phyloP scores from a whole-genome alignment of 2,888 invertebrate genomes.

The Phalera bucephala region DNA sequence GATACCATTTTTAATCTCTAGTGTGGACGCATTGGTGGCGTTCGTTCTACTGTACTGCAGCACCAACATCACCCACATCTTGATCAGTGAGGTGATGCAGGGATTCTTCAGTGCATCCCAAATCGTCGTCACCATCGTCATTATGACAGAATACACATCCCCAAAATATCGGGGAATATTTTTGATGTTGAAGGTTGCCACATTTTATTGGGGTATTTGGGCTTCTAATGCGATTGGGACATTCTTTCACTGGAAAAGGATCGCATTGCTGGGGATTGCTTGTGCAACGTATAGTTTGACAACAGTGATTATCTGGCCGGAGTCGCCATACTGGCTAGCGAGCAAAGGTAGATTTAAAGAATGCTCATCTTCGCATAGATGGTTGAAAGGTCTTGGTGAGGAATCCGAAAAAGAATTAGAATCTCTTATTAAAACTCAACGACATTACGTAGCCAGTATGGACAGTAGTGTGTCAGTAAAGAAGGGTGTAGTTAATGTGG shows the following conservation, averaged over 20 bases:
- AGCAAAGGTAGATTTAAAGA: conserved; percentile 39
- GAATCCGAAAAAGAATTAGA: conserved; percentile 41
- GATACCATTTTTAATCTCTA: conserved; percentile 19
- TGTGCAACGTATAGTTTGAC: conserved; percentile 23
- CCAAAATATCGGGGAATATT: conserved; percentile 41
- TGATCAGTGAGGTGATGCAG: conserved; percentile 31
- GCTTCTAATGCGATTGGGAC: conserved; percentile 41
- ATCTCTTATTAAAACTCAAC: conserved; percentile 32
- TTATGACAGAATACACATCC: conserved; percentile 40
- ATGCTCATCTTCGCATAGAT: conserved; percentile 37
- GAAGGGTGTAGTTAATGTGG: conserved; percentile 7
- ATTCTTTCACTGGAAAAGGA: conserved; percentile 37
- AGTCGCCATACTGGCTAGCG: conserved; percentile 45
- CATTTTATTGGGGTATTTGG: conserved; percentile 39
- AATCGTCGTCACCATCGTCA: conserved; percentile 16
- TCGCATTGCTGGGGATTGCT: conserved; percentile 28
- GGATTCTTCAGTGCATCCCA: conserved; percentile 16
- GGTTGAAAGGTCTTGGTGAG: conserved; percentile 40
- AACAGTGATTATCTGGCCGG: conserved; percentile 22
- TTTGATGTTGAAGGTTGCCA: conserved; percentile 34
- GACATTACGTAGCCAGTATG: conserved; percentile 20
- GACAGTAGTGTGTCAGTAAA: neutral
- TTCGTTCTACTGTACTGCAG: conserved; percentile 31
- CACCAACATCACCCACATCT: conserved; percentile 25
- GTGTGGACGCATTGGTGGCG: conserved; percentile 17